Conservation (phyloP, 1,140 invertebrate genomes). For the Lepidurus couesii region DNA sequence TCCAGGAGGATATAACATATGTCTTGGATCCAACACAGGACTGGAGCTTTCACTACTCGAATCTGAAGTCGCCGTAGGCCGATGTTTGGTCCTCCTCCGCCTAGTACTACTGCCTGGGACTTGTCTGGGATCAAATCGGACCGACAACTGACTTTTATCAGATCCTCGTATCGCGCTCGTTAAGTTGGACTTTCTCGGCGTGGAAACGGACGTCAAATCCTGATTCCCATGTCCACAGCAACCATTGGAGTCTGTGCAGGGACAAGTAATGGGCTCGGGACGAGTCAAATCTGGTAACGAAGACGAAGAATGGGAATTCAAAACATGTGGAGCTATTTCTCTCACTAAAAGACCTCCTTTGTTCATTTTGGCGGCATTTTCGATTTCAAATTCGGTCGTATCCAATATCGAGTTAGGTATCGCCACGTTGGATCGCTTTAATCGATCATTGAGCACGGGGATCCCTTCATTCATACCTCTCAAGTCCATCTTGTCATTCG, state of each 20-base stretch:
- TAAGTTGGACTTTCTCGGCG: conserved; percentile 35
- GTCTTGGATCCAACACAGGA: background rate
- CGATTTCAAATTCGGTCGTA: background rate
- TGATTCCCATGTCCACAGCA: conserved; percentile 31
- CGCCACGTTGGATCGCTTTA: background rate
- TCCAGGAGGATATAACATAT: background rate
- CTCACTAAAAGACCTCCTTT: background rate
- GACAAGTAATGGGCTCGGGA: conserved; percentile 38
- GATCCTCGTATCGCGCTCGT: conserved; percentile 29
- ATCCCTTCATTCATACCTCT: background rate
- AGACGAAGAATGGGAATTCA: conserved; percentile 36
- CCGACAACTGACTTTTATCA: conserved; percentile 47
- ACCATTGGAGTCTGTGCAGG: conserved; percentile 36
- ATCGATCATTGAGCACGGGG: background rate
- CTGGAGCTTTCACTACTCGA: conserved; percentile 42
- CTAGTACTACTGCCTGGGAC: conserved; percentile 7
- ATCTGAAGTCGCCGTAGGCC: background rate
- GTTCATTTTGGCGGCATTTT: background rate
- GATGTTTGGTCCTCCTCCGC: conserved; percentile 37
- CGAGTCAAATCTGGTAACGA: conserved; percentile 59
- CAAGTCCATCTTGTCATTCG: background rate
- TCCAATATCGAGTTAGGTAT: background rate
- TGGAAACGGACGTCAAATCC: conserved; percentile 25
- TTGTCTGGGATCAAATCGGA: conserved; percentile 53
- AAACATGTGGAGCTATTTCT: background rate